These are phyloP conservation scores for Peromyscus californicus DNA, from an alignment of 2,113 vertebrate species.

Conservation along the genomic window DNA sequence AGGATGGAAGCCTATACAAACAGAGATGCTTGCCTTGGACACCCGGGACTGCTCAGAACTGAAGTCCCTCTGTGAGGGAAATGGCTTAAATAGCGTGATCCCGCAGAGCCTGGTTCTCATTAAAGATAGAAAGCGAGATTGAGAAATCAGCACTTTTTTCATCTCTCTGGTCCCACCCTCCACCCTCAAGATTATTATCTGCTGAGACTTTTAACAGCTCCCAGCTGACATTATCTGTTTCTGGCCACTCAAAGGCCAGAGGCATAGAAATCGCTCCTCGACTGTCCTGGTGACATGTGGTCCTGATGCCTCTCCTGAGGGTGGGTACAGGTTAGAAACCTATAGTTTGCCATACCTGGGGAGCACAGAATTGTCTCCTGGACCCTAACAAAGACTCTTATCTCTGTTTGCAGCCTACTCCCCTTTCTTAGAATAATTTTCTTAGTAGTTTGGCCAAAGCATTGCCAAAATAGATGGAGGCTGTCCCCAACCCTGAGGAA, in stretches of 20 bases:
- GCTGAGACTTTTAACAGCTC: no score
- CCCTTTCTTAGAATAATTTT: background rate
- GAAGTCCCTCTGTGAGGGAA: background rate
- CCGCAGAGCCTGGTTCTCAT: background rate
- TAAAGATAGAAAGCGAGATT: background rate
- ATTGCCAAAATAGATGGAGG: background rate
- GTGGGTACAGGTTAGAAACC: no score
- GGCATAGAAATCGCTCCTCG: background rate
- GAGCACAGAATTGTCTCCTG: background rate
- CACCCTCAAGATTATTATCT: background rate
- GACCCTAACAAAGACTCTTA: background rate
- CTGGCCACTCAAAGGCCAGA: background rate
- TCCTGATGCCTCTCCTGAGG: background rate
- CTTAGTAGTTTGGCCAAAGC: background rate
- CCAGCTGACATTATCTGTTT: background rate
- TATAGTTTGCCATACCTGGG: fast-evolving
- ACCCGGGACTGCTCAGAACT: background rate
- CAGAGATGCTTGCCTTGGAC: background rate
- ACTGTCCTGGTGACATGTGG: no score
- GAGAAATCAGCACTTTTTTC: background rate
- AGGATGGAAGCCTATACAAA: background rate
- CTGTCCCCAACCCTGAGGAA: background rate
- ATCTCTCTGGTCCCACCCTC: background rate
- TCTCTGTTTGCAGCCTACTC: background rate
- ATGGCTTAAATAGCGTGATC: background rate